These are phyloP conservation scores for Leucophenga montana DNA, from an alignment of 2,888 invertebrate species.

Conservation along the genomic window DNA sequence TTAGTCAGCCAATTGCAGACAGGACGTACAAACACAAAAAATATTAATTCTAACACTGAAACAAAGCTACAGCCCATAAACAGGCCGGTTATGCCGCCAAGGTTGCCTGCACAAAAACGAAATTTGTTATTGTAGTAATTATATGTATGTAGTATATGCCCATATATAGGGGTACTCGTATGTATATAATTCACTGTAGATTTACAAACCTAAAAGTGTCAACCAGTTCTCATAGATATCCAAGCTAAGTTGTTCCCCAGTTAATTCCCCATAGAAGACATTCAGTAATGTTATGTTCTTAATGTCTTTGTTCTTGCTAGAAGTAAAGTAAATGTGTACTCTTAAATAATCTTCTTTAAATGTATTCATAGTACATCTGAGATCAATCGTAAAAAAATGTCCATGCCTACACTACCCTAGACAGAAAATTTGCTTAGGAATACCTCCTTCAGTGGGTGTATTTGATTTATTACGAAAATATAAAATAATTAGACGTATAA, in stretches of 20 bases:
- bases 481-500: no score
- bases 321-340: neutral
- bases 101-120: slow-evolving; percentile 75
- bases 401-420: no score
- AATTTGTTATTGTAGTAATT: slow-evolving; percentile 15
- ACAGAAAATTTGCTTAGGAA: no score
- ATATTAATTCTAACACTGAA: slow-evolving; percentile 78
- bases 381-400: no score
- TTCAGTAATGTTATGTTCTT: slow-evolving; percentile 77
- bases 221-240: slow-evolving; percentile 81
- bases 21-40: slow-evolving; percentile 67
- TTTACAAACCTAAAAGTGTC: slow-evolving; percentile 77
- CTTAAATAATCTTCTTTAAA: no score
- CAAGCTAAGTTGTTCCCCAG: slow-evolving; percentile 77
- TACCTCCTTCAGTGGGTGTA: no score
- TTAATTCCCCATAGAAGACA: slow-evolving; percentile 80
- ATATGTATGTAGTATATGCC: no score
- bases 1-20: slow-evolving; percentile 63
- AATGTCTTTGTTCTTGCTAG: slow-evolving; percentile 29
- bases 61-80: slow-evolving; percentile 82
- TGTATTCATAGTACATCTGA: no score
- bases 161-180: no score
- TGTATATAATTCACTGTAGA: no score
- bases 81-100: slow-evolving; percentile 81
- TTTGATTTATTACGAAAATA: no score